Percentiles rank a stretch among this genome's conserved stretches.
Evolutionary conservation across 35 echinoderm and acorn worm species (phyloP).

Genomic region (Ophiothrix spiculata): DNA sequence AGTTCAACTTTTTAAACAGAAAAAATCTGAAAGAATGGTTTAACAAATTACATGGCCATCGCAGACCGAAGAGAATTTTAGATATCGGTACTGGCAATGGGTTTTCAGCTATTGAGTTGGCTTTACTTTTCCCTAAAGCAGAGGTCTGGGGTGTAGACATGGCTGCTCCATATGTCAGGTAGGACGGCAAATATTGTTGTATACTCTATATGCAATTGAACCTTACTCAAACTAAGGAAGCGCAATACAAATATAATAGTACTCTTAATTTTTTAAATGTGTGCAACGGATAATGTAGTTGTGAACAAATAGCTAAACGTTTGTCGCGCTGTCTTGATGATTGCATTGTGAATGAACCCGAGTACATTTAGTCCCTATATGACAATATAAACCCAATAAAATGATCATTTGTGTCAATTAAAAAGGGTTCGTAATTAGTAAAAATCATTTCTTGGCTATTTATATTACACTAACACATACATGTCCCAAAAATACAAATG

Average conservation of each 20-base stretch:
- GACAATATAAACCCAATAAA: no score
- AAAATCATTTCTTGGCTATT: no score
- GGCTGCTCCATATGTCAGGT: conserved; percentile 49
- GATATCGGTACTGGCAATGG: conserved; percentile 52
- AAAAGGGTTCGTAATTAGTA: no score
- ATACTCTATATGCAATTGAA: no score
- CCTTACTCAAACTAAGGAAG: not conserved
- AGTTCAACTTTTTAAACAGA: conserved; percentile 46
- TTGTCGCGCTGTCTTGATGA: no score
- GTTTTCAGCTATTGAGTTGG: conserved; percentile 22
- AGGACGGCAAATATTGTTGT: not conserved
- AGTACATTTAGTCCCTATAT: no score
- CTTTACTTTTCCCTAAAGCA: conserved; percentile 45
- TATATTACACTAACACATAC: no score
- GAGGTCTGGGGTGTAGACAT: conserved; percentile 52
- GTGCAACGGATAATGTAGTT: no score
- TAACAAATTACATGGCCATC: conserved; percentile 24
- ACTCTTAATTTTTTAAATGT: no score
- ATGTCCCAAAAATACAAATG: no score
- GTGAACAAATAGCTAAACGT: no score
- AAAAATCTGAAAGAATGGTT: conserved; percentile 23
- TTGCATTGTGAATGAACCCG: not conserved
- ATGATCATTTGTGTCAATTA: not conserved
- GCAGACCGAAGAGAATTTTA: conserved; percentile 20
- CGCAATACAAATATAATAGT: no score